Percentiles rank a stretch among this genome's conserved stretches.
These are phyloP conservation scores for Himalopsyche phryganea DNA, from an alignment of 1,140 invertebrate species.

Conservation along the genomic window DNA sequence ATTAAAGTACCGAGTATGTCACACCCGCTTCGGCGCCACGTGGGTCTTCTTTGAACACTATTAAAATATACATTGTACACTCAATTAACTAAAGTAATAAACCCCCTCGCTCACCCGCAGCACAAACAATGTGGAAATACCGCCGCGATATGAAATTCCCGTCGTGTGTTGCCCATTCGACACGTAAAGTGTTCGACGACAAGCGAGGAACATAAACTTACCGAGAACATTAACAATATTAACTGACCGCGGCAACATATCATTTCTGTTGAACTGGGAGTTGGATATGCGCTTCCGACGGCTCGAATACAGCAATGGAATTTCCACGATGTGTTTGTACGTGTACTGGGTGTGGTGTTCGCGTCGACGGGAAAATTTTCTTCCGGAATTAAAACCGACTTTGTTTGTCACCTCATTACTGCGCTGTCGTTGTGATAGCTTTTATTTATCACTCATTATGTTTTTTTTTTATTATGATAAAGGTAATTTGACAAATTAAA, in stretches of 20 bases:
- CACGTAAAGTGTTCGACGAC: conserved; percentile 8
- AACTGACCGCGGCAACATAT: conserved; percentile 26
- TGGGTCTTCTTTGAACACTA: conserved; percentile 22
- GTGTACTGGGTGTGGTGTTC: too few relatives aligned
- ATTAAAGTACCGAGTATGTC: conserved; percentile 11
- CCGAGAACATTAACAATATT: conserved; percentile 28
- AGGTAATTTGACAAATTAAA: too few relatives aligned
- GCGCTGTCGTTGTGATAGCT: too few relatives aligned
- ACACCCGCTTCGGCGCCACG: conserved; percentile 12
- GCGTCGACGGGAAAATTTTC: too few relatives aligned
- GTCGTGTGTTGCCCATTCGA: conserved; percentile 18
- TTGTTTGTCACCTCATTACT: too few relatives aligned
- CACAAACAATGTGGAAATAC: conserved; percentile 1
- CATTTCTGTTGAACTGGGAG: conserved; percentile 12
- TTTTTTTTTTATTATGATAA: too few relatives aligned
- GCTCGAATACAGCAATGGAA: too few relatives aligned
- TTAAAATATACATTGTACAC: conserved; percentile 26
- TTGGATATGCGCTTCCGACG: not conserved
- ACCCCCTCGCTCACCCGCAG: too few relatives aligned
- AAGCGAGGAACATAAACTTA: conserved; percentile 17
- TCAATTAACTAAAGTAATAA: conserved; percentile 32
- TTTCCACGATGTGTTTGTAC: too few relatives aligned
- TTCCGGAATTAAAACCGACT: too few relatives aligned
- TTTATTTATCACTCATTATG: too few relatives aligned
- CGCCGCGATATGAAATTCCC: conserved; percentile 25